phyloP scores from a whole-genome alignment of 2,797 vertebrate genomes.

The Hylomyscus alleni region DNA sequence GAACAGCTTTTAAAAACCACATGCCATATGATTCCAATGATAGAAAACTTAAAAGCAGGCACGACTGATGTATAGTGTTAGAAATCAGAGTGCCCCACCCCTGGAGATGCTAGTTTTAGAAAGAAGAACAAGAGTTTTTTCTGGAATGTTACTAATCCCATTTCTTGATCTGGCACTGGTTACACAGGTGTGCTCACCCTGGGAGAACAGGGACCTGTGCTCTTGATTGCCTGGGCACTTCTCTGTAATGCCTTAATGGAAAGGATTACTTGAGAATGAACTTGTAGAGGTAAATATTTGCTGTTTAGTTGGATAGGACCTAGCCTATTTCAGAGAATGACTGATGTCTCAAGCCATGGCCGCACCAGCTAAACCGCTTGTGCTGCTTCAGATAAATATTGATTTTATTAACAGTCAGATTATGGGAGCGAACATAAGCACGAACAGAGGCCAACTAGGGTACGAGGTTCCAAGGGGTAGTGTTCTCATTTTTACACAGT shows the following conservation, averaged over 20 bases:
- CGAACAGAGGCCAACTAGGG: not conserved
- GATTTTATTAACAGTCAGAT: constrained; percentile 22
- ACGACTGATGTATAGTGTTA: not conserved
- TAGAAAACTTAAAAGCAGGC: constrained; percentile 4
- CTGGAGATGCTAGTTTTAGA: not conserved
- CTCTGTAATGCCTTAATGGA: constrained; percentile 17
- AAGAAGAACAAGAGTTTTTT: not conserved
- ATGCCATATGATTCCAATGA: not conserved
- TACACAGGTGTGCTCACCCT: not conserved
- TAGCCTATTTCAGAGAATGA: constrained; percentile 36
- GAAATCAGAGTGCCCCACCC: not conserved
- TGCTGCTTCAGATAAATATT: constrained; percentile 54
- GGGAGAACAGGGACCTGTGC: not conserved
- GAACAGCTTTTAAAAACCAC: not conserved
- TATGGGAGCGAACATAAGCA: not conserved
- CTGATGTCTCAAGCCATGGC: not conserved
- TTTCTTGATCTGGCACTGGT: constrained; percentile 5
- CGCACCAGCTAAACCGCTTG: not conserved
- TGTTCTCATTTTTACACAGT: not conserved
- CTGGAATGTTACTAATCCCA: not conserved
- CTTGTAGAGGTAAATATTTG: constrained; percentile 1
- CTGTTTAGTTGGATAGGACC: constrained; percentile 11
- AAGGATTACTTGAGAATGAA: constrained; percentile 45
- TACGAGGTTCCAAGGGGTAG: not conserved
- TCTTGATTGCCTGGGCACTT: not conserved